These are phyloP conservation scores for Gopherus flavomarginatus DNA, from an alignment of 2,113 vertebrate genomes.

Conservation along the genomic window DNA sequence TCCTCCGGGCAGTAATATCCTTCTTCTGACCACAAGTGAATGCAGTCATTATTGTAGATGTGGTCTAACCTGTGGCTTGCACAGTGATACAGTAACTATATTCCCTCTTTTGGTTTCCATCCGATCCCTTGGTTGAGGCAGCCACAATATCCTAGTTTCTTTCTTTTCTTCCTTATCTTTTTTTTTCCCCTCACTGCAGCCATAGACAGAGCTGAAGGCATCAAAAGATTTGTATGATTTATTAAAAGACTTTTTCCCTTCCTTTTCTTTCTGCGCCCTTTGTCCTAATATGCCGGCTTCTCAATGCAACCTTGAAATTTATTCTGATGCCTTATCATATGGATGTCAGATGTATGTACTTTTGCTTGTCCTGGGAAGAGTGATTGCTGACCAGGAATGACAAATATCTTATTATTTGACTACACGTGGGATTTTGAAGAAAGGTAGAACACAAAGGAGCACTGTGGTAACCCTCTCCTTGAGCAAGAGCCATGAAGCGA, in stretches of 20 bases:
- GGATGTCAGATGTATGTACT: not conserved
- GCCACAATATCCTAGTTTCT: not conserved
- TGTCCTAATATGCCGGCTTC: not conserved
- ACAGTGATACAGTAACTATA: not conserved
- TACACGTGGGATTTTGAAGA: not conserved
- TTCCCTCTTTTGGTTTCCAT: not conserved
- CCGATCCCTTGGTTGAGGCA: not conserved
- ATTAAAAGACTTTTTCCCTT: not conserved
- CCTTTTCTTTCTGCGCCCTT: not conserved
- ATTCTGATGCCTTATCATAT: not conserved
- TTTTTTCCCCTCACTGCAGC: not conserved
- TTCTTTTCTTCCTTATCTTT: not conserved
- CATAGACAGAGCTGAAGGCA: conserved; percentile 16
- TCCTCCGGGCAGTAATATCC: not conserved
- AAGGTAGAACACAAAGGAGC: not conserved
- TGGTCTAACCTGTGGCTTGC: not conserved
- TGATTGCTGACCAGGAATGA: not conserved
- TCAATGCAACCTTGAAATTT: not conserved
- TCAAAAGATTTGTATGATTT: conserved; percentile 16
- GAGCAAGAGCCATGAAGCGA: not conserved
- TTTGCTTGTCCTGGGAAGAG: not conserved
- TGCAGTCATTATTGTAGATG: not conserved
- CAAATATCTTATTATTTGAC: not conserved
- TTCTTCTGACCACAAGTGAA: not conserved
- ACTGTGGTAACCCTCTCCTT: not conserved